phyloP scores from a whole-genome alignment of 2,888 invertebrate genomes.

The Limnephilus auricula region DNA sequence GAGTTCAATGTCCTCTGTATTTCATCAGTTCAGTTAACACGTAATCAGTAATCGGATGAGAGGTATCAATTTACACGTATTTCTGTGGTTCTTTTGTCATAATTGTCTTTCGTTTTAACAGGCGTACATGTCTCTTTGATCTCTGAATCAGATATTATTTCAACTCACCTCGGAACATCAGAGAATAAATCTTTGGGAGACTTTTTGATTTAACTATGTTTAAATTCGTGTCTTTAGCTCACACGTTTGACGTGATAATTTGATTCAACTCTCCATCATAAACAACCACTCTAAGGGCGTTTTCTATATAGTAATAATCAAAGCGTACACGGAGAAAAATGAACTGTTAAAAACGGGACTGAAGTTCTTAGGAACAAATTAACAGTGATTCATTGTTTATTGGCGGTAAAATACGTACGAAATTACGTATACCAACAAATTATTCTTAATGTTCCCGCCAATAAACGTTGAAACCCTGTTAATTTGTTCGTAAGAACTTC shows the following conservation, averaged over 20 bases:
- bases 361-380: too few species aligned
- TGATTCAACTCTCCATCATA: too few species aligned
- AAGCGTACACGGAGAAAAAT: too few species aligned
- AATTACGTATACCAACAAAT: too few species aligned
- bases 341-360: too few species aligned
- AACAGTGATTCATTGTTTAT: too few species aligned
- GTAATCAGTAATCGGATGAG: not conserved
- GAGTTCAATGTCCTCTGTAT: not conserved
- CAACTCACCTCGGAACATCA: not conserved
- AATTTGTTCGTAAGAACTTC: too few species aligned
- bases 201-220: not conserved
- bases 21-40: not conserved
- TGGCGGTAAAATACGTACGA: too few species aligned
- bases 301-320: too few species aligned
- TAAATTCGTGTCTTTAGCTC: not conserved
- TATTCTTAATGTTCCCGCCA: too few species aligned
- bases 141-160: not conserved
- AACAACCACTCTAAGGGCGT: too few species aligned
- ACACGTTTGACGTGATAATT: not conserved
- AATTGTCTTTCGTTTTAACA: not conserved
- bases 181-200: not conserved
- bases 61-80: not conserved
- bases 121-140: not conserved
- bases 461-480: too few species aligned
- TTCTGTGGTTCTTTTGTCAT: not conserved